Conservation (phyloP, 2,888 invertebrate species). For the Schizotus pectinicornis region DNA sequence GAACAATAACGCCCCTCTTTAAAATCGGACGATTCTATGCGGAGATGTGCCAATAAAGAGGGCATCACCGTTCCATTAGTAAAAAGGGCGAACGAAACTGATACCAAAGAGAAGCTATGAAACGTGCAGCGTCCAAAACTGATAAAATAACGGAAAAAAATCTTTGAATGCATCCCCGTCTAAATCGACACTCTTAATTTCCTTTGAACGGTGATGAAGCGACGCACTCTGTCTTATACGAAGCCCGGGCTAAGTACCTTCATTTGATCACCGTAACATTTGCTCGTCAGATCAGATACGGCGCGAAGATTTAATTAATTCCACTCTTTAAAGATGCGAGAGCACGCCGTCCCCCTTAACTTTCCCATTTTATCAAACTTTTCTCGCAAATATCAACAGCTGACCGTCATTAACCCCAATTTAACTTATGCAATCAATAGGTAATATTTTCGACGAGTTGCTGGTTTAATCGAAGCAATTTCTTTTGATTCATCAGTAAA, state of each 20-base stretch:
- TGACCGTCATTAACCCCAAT: conserved; percentile 26
- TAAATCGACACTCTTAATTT: conserved; percentile 22
- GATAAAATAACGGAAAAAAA: conserved; percentile 13
- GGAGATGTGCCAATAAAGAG: too few species aligned
- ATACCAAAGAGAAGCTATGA: conserved; percentile 2
- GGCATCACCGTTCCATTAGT: too few species aligned
- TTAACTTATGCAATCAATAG: too few species aligned
- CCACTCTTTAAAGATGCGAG: conserved; percentile 24
- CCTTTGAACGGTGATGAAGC: conserved; percentile 23
- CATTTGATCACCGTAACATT: conserved; percentile 26
- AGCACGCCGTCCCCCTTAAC: conserved; percentile 23
- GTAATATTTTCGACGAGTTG: background rate
- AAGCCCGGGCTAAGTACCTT: conserved; percentile 13
- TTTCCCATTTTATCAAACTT: conserved; percentile 29
- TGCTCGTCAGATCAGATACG: conserved; percentile 28
- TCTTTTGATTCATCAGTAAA: background rate
- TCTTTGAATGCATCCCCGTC: conserved; percentile 14
- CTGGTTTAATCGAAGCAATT: background rate
- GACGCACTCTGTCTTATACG: conserved; percentile 16
- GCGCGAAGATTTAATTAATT: conserved; percentile 34
- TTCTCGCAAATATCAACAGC: conserved; percentile 24
- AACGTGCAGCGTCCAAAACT: background rate
- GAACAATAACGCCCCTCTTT: too few species aligned
- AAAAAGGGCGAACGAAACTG: background rate
- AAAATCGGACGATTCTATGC: too few species aligned